Evolutionary conservation across 2,797 vertebrate genomes (phyloP).

Genomic region (Enteromius thamalakanensis): DNA sequence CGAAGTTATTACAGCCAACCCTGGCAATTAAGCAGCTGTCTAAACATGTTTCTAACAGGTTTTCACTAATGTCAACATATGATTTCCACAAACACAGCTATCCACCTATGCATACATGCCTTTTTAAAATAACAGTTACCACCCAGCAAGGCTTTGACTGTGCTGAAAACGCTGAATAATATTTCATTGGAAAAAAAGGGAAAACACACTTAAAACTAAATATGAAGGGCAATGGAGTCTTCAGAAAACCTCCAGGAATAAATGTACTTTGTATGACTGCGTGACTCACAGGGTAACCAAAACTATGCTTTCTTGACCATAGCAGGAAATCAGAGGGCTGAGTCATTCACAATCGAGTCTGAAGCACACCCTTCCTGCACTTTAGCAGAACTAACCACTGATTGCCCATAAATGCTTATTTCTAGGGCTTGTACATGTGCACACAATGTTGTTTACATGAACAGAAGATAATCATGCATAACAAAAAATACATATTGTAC

Average conservation of each 20-base stretch:
- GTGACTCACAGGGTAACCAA: slow-evolving; percentile 10
- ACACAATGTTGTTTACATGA: not conserved
- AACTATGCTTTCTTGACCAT: slow-evolving; percentile 33
- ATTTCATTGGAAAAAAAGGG: not conserved
- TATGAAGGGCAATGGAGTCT: not conserved
- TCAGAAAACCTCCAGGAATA: not conserved
- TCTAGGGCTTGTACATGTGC: not conserved
- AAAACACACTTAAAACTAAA: not conserved
- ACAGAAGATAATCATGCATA: not conserved
- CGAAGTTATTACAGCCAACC: not conserved
- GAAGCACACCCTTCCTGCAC: slow-evolving; percentile 49
- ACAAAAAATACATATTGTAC: no score
- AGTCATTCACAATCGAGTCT: slow-evolving; percentile 45
- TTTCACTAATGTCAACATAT: slow-evolving; percentile 9
- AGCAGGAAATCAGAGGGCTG: slow-evolving; percentile 53
- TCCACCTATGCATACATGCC: not conserved
- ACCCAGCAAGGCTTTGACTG: not conserved
- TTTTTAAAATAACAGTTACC: slow-evolving; percentile 11
- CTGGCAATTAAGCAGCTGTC: slow-evolving; percentile 24
- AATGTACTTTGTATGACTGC: not conserved
- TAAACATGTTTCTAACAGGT: slow-evolving; percentile 37
- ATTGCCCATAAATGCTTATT: not conserved
- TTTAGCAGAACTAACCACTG: slow-evolving; percentile 24
- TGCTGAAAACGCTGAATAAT: not conserved
- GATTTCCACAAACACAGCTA: slow-evolving; percentile 14